Conservation (phyloP, 2,113 vertebrate species). For the Callocephalon fimbriatum region DNA sequence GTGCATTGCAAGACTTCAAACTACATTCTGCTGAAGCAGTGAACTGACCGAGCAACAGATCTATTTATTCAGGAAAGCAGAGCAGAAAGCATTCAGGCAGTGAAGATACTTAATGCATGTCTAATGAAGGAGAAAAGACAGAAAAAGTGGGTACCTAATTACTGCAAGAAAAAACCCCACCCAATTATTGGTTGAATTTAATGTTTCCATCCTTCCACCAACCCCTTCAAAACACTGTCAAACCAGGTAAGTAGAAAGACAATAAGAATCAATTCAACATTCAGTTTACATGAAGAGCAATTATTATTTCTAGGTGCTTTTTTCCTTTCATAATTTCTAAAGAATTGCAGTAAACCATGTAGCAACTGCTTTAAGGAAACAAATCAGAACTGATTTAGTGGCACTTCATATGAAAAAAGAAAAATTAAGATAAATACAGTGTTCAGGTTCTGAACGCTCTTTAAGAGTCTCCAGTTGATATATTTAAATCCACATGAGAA, state of each 20-base stretch:
- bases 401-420: neutral
- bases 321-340: neutral
- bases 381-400: neutral
- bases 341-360: neutral
- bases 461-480: neutral
- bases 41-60: conserved; percentile 11
- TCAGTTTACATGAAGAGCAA: neutral
- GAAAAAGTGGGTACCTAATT: neutral
- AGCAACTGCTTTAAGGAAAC: neutral
- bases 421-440: neutral
- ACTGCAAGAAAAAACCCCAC: neutral
- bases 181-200: neutral
- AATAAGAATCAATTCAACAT: neutral
- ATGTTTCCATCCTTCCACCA: neutral
- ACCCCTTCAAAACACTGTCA: neutral
- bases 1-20: neutral
- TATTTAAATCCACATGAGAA: neutral
- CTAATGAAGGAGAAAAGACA: neutral
- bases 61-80: neutral
- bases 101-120: neutral
- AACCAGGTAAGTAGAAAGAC: neutral
- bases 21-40: neutral
- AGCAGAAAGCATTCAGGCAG: neutral
- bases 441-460: neutral
- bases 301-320: neutral